Conservation (phyloP, 2,113 vertebrate genomes). For the Helogale parvula region DNA sequence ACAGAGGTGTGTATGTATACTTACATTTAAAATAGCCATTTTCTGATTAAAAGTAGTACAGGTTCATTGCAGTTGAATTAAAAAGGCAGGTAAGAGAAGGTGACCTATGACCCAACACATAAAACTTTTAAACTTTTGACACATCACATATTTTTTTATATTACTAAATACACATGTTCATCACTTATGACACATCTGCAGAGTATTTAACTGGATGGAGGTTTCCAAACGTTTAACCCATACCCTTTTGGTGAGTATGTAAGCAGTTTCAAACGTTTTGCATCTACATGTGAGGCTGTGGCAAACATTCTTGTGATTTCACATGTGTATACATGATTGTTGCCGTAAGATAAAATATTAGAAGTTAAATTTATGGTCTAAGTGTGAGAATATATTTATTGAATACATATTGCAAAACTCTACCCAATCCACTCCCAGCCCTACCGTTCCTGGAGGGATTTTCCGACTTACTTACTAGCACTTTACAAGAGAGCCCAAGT, state of each 20-base stretch:
- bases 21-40: background rate
- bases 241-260: background rate
- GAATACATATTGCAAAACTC: background rate
- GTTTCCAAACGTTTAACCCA: background rate
- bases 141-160: background rate
- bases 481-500: background rate
- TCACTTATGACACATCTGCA: background rate
- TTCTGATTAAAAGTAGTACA: background rate
- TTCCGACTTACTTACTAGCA: background rate
- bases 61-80: background rate
- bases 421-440: background rate
- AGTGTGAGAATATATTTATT: background rate
- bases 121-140: background rate
- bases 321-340: background rate
- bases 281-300: background rate
- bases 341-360: slow-evolving; percentile 5
- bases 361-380: background rate
- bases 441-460: background rate
- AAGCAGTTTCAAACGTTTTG: background rate
- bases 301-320: background rate
- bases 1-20: background rate
- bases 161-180: background rate
- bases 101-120: background rate
- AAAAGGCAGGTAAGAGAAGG: background rate
- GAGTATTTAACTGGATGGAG: background rate